Base-by-base conservation (phyloP, 2,113 vertebrate species). In the Oreotragus oreotragus region DNA sequence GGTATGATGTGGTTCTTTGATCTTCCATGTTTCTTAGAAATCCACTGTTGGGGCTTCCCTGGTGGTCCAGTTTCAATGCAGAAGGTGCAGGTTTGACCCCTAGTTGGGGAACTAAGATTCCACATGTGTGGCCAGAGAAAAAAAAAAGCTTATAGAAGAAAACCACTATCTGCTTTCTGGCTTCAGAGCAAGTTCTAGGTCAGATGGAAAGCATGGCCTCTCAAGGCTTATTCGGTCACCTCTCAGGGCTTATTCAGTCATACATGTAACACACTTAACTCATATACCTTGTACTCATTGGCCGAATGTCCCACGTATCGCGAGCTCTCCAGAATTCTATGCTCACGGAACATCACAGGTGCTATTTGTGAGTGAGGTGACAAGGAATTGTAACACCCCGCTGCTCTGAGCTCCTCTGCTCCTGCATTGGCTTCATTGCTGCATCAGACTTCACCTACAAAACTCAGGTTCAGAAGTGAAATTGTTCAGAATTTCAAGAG, bases 401-500 rank as follows among this genome's bases (percentile, higher is more conserved):
- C 25, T 79, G 90, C 39, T n/a, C 33, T 15, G 30, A 66, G 77
- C 66, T 62, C 81, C 27, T 87, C 58, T 19, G 16, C n/a, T 85
- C 25, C 25, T 28, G 13, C 36, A 62, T 30, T 89, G 25, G 28
- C 88, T 73, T 49, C 39, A n/a, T 17, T 49, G 84, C 9, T 17
- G 36, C 47, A 80, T 91, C 64, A 14, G 6, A 58, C 77, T 94
- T 84, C 27, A 58, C 28, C 3, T 60, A 51, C 13, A 73, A 73
- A 84, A 73, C 51, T 79, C 55, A 77, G 84, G 47, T 85, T 77
- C n/a, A 64, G 92, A 77, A 77, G 64, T 77, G 62, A 96, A 73
- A 93, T 47, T 79, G 45, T 45, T 70, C 79, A 89, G n/a, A 92
- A 66, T 53, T 95, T 95, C 81, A 73, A 93, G 80, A 76, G 55